phyloP scores from a whole-genome alignment of 2,888 invertebrate species.

The Dugesia japonica region DNA sequence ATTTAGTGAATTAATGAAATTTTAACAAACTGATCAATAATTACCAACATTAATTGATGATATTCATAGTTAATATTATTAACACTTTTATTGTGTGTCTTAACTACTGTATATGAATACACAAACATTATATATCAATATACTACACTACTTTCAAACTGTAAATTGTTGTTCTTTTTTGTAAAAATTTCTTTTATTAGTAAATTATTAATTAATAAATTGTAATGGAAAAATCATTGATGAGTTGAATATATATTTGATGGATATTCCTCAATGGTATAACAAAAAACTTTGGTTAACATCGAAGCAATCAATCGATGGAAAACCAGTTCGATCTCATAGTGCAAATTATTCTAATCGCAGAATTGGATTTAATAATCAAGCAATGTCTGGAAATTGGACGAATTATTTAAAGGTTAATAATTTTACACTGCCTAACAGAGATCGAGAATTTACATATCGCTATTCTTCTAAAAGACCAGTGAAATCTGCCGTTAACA shows the following conservation, averaged over 20 bases:
- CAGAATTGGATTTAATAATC: neutral
- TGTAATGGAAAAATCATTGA: neutral
- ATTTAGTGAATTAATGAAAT: too few species aligned
- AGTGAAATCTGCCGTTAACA: neutral
- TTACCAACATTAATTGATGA: neutral
- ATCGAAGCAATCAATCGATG: neutral
- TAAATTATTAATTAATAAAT: neutral
- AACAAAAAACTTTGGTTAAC: neutral
- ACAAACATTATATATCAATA: neutral
- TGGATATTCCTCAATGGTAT: neutral
- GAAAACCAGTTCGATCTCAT: neutral
- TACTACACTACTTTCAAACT: neutral
- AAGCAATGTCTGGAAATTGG: neutral
- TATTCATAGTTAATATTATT: neutral
- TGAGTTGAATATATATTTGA: neutral
- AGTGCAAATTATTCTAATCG: slow-evolving; percentile 1
- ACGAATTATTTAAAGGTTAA: neutral
- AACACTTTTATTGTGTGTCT: neutral
- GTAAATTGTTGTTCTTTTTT: neutral
- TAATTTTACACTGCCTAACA: neutral
- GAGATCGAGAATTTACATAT: neutral
- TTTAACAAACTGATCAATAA: neutral
- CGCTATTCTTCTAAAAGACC: neutral
- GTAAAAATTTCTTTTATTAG: neutral
- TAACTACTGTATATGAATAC: neutral